A percentile compares a stretch with the other conserved stretches of the same genome.
Conservation (phyloP, 2,113 vertebrate species). For the Felis catus region F.catus_Fca126_mat1.0 CM031412.1:198269001-198269500, state of each 20-base stretch:
- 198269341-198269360: slow-evolving; percentile 58
- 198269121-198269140: not conserved
- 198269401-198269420: slow-evolving; percentile 56
- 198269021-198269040: not conserved
- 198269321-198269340: slow-evolving; percentile 35
- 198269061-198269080: not conserved
- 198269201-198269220: not conserved
- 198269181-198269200: not conserved
- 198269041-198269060: not conserved
- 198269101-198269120: not conserved
- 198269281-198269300: not conserved
- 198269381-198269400: slow-evolving; percentile 36
- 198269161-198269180: not conserved
- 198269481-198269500: not conserved
- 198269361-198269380: slow-evolving; percentile 59
- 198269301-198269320: slow-evolving; percentile 30
- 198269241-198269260: not conserved
- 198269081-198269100: not conserved
- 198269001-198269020: not conserved
- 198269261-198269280: not conserved
- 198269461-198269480: slow-evolving; percentile 17
- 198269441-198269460: slow-evolving; percentile 69
- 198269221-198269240: not conserved
- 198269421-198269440: slow-evolving; percentile 33
- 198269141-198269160: slow-evolving; percentile 9